phyloP scores from a whole-genome alignment of 2,797 vertebrate genomes.

The Mormyrus hasselquistii region DNA sequence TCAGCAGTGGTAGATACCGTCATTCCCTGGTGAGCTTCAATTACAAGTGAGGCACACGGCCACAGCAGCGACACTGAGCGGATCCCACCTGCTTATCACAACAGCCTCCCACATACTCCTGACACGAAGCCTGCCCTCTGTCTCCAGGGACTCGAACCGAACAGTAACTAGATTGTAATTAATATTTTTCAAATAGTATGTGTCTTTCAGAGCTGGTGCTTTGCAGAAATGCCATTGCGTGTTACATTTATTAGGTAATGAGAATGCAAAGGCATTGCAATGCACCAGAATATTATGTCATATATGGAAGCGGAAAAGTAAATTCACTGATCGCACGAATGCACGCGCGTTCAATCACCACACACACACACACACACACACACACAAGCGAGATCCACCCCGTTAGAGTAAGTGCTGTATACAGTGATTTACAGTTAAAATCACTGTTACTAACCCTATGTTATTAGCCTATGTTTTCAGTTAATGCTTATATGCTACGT shows the following conservation, averaged over 20 bases:
- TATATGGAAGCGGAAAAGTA: background rate
- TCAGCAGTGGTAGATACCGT: background rate
- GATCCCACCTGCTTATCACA: constrained; percentile 21
- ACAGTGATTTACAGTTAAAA: background rate
- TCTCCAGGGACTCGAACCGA: background rate
- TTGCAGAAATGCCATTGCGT: background rate
- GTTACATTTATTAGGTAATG: background rate
- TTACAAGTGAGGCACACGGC: background rate
- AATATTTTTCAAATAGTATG: background rate
- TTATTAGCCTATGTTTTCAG: background rate
- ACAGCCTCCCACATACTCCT: constrained; percentile 19
- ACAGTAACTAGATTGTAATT: background rate
- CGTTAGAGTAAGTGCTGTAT: background rate
- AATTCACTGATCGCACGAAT: background rate
- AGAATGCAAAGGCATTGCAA: background rate
- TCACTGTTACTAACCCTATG: background rate
- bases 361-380: background rate
- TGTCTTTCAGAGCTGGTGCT: background rate
- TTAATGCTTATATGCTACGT: background rate
- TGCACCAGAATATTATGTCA: background rate
- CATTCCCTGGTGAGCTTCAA: background rate
- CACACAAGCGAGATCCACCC: background rate
- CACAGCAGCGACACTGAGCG: constrained; percentile 20
- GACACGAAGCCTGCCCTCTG: background rate
- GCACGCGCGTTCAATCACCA: background rate